Base-by-base conservation (phyloP, 2,888 invertebrate species). In the Lapara coniferarum region DNA sequence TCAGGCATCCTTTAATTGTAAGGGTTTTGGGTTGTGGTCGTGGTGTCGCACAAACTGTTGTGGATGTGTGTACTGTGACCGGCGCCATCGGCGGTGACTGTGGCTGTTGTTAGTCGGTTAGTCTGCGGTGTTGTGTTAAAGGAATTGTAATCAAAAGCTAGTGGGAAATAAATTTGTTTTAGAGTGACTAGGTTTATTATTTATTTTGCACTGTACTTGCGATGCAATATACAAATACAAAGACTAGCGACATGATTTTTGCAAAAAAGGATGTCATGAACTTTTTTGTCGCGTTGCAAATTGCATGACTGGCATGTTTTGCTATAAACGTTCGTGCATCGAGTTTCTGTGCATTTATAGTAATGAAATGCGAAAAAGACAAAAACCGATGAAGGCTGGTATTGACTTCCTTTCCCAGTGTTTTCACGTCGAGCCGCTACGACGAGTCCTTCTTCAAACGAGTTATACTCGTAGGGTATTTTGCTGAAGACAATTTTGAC, bases 1-100 rank as follows among this genome's bases (percentile, higher is more conserved):
- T 37, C 8, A 37, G 5, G 37, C 5, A 37, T 37, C 82, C 80
- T 44, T 19, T 66, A 55, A 44, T 66, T 55, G 69, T 51, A 52
- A 51, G 51, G 66, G 59, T 69, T 63, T 69, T 69, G 66, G 69
- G 53, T 63, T 66, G 63, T 69, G 55, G 49, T 10, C 44, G 14
- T 44, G 14, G 46, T 37, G 56, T 67, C 59, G 37, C 44, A 37
- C 37, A 37, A 37, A 37, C 37, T 37, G 37, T 37, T 37, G 37
- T 56, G 25, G 56, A 56, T 56, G 5, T 12, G 13, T 25, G 56
- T 12, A 25, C 19, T 25, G 12, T 56, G 25, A 56, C 19, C 10
- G 12, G 13, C 5, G 25, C 56, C 56, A 25, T 56, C 25, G 25
- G 56, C 25, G 19, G 56, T 25, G 56, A 56, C 13, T 56, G 56